Conservation (phyloP, 2,888 invertebrate species). For the Ceramica pisi region DNA sequence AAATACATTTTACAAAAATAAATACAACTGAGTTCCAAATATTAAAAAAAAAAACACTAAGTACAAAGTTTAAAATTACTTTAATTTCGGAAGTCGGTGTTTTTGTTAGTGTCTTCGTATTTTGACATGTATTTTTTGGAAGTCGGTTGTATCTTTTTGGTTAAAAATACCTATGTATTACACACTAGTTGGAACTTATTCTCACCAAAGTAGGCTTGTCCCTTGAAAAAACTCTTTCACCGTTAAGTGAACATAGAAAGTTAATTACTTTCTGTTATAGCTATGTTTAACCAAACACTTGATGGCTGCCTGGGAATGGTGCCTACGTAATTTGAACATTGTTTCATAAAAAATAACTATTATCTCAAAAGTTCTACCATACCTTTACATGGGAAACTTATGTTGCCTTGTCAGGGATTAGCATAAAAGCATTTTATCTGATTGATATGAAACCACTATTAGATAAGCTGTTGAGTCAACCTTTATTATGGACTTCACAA, state of each 20-base stretch:
- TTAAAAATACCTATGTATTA: not conserved
- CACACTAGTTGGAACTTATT: slow-evolving; percentile 1
- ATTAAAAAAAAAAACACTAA: too few relatives aligned
- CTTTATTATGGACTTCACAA: slow-evolving; percentile 22
- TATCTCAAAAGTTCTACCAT: slow-evolving; percentile 39
- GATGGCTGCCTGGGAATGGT: slow-evolving; percentile 45
- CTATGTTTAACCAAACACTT: slow-evolving; percentile 36
- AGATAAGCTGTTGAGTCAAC: slow-evolving; percentile 39
- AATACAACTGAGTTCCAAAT: too few relatives aligned
- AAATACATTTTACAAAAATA: too few relatives aligned
- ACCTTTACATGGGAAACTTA: slow-evolving; percentile 40
- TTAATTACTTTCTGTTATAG: slow-evolving; percentile 46
- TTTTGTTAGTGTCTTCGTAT: too few relatives aligned
- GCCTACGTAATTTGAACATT: slow-evolving; percentile 44
- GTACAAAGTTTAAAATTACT: too few relatives aligned
- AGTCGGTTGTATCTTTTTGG: too few relatives aligned
- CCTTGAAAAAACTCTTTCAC: slow-evolving; percentile 23
- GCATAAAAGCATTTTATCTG: slow-evolving; percentile 52
- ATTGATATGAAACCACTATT: slow-evolving; percentile 45
- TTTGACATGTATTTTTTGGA: too few relatives aligned
- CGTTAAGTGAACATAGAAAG: slow-evolving; percentile 41
- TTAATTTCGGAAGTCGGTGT: too few relatives aligned
- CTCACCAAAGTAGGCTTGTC: slow-evolving; percentile 7
- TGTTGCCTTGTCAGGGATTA: slow-evolving; percentile 41
- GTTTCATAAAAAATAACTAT: slow-evolving; percentile 39